These are phyloP conservation scores for Isoperla grammatica DNA, from an alignment of 2,888 invertebrate genomes.

Conservation along the genomic window DNA sequence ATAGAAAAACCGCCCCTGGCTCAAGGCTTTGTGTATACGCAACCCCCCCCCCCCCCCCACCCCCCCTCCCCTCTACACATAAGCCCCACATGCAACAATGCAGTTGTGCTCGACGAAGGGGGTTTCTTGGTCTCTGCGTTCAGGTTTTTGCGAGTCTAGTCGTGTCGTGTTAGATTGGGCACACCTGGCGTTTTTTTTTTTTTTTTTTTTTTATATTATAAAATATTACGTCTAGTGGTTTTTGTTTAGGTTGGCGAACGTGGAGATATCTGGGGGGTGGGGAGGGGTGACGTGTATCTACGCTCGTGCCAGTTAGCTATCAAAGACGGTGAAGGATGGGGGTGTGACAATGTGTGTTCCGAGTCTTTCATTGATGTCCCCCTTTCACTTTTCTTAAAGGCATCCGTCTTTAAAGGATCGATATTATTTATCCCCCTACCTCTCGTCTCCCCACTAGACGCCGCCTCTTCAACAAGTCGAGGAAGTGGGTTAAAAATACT, in stretches of 20 bases:
- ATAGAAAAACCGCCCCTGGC: neutral
- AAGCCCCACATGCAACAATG: constrained; percentile 15
- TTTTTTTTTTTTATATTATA: constrained; percentile 14
- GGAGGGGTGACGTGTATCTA: constrained; percentile 8
- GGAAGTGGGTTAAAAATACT: too few relatives aligned
- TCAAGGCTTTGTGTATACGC: neutral
- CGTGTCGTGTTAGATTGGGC: constrained; percentile 1
- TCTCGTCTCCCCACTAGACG: too few relatives aligned
- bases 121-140: constrained; percentile 2
- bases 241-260: constrained; percentile 8
- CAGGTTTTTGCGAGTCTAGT: constrained; percentile 16
- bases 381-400: too few relatives aligned
- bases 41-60: neutral
- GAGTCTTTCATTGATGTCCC: too few relatives aligned
- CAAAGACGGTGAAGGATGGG: constrained; percentile 1
- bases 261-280: neutral
- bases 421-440: too few relatives aligned
- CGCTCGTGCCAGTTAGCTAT: constrained; percentile 5
- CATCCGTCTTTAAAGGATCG: too few relatives aligned
- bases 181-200: constrained; percentile 17
- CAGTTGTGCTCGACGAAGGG: constrained; percentile 4
- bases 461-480: too few relatives aligned
- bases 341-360: neutral
- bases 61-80: constrained; percentile 12
- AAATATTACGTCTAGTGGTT: constrained; percentile 10